A percentile compares a stretch with the other conserved stretches of the same genome.
Evolutionary conservation across 2,888 invertebrate species (phyloP).

Genomic region (Drosophila nr. perissopoda): DNA sequence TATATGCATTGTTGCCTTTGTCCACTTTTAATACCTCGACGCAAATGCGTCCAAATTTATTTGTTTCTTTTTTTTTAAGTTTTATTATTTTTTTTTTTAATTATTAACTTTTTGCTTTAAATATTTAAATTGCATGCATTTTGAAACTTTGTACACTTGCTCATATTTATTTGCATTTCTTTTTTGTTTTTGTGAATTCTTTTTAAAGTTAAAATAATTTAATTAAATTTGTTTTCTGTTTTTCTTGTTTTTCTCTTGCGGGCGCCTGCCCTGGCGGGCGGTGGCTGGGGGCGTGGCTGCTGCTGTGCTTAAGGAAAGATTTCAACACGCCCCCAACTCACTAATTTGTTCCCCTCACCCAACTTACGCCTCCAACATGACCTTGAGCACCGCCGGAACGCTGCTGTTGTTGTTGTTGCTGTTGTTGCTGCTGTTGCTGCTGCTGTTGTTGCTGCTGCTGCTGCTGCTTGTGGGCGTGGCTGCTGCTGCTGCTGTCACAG

Average conservation of each 20-base stretch:
- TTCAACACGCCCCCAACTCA: slow-evolving; percentile 17
- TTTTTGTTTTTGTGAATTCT: slow-evolving; percentile 41
- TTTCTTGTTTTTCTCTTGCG: slow-evolving; percentile 22
- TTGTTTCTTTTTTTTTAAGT: slow-evolving; percentile 23
- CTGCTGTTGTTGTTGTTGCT: slow-evolving; percentile 45
- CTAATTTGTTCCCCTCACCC: neutral
- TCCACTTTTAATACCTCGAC: slow-evolving; percentile 51
- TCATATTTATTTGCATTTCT: slow-evolving; percentile 50
- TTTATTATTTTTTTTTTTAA: slow-evolving; percentile 57
- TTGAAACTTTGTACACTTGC: slow-evolving; percentile 75
- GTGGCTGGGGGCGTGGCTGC: slow-evolving; percentile 15
- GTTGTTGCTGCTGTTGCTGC: slow-evolving; percentile 57
- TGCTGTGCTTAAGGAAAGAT: slow-evolving; percentile 55
- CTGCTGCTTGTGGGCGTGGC: slow-evolving; percentile 64
- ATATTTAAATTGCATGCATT: slow-evolving; percentile 81
- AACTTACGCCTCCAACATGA: slow-evolving; percentile 88
- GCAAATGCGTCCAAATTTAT: slow-evolving; percentile 21
- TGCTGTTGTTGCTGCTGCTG: slow-evolving; percentile 33
- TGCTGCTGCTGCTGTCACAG: slow-evolving; percentile 81
- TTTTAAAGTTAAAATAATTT: slow-evolving; percentile 62
- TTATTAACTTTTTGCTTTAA: slow-evolving; percentile 78
- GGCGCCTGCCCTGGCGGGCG: too few relatives aligned
- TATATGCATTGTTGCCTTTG: slow-evolving; percentile 17
- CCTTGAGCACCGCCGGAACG: slow-evolving; percentile 86
- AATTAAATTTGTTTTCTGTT: slow-evolving; percentile 34